Base-by-base conservation (phyloP, 2,888 invertebrate species). In the Teleogryllus oceanicus region DNA sequence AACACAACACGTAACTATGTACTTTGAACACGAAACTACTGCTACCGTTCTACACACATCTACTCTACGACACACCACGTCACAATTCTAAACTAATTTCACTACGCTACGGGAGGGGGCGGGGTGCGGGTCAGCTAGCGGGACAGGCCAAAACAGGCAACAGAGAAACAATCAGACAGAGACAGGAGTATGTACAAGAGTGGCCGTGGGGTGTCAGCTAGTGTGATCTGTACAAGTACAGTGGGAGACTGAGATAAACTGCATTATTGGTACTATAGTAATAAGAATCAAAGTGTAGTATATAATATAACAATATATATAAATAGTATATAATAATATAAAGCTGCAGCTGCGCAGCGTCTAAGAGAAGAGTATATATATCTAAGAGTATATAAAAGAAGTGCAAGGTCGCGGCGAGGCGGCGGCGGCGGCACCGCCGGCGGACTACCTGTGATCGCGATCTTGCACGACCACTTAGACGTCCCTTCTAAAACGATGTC, bases 391-490 rank as follows among this genome's bases (percentile, higher is more conserved):
- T 11, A 49, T 50, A n/a, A 49, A 50, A 51, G 24, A 49, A n/a
- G 24, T 78, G 49, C 51, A 21, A 50, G n/a, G n/a, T 13, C 50
- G 50, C 21, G 13, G 49, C 76, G 76, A 16, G n/a, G 21, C n/a
- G 21, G n/a, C 21, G 13, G 20, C 18, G 51, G 21, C 18, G 76
- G 76, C 24, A n/a, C 50, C 37, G 49, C 49, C 16, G 77, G 49
- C 82, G 80, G 80, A 80, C 89, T 94, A 98, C 97, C 97, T 96
- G 97, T 98, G 88, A 98, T 97, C 90, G 97, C 97, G 92, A 98
- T 96, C 94, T 98, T 98, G 94, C 97, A 97, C 89, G 97, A 97
- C 98, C 98, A 98, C 92, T 98, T 97, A 89, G 97, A 97, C 87
- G 97, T 98, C 90, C 98, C 98, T 91, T 97, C 97, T 89, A 98